Evolutionary conservation across 2,797 vertebrate species (phyloP).

Genomic region (Sciurus carolinensis): DNA sequence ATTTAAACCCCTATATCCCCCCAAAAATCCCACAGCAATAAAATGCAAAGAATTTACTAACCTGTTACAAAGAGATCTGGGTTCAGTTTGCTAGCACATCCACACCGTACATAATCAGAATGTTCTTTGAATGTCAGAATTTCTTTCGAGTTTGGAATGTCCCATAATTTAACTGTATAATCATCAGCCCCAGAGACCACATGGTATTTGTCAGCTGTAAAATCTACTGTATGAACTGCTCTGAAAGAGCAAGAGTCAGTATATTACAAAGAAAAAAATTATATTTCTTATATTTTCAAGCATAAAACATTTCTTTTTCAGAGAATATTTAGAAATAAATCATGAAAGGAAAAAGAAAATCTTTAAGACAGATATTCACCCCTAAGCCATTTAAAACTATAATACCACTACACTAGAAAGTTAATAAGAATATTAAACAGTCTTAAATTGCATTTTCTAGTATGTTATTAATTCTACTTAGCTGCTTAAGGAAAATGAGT

Average conservation of each 20-base stretch:
- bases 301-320: background rate
- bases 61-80: constrained; percentile 96
- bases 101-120: constrained; percentile 96
- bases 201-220: constrained; percentile 95
- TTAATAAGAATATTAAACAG: constrained; percentile 34
- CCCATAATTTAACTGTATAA: constrained; percentile 95
- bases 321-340: constrained; percentile 21
- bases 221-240: constrained; percentile 95
- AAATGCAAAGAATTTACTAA: constrained; percentile 82
- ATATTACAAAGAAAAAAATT: constrained; percentile 44
- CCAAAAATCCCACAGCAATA: constrained; percentile 19
- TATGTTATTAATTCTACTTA: constrained; percentile 43
- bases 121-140: constrained; percentile 93
- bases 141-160: constrained; percentile 93
- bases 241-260: constrained; percentile 87
- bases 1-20: background rate
- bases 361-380: background rate
- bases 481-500: constrained; percentile 8
- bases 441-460: constrained; percentile 42
- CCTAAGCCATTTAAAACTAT: constrained; percentile 36
- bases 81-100: constrained; percentile 94
- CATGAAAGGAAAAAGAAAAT: constrained; percentile 16
- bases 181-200: constrained; percentile 97
- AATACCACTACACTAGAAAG: background rate
- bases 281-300: background rate